phyloP scores from a whole-genome alignment of 2,888 invertebrate species.

The Euplagia quadripunctaria region DNA sequence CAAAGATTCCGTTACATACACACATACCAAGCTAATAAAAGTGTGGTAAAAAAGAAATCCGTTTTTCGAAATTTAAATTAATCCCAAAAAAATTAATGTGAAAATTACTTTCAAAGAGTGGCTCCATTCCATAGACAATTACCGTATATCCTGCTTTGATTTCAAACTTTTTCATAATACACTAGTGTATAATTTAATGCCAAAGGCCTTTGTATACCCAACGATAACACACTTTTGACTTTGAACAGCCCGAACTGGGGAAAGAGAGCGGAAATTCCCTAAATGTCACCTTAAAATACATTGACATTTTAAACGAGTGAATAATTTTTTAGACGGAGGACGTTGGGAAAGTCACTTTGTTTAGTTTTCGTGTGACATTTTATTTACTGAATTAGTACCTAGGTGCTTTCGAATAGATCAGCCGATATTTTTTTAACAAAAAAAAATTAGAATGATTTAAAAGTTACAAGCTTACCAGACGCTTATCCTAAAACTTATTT shows the following conservation, averaged over 20 bases:
- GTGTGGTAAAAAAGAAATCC: no score
- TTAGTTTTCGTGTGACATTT: neutral
- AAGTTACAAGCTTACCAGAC: no score
- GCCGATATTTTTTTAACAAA: no score
- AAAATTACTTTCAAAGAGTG: no score
- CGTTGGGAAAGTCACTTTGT: neutral
- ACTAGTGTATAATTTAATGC: conserved; percentile 1
- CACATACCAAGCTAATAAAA: no score
- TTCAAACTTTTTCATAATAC: neutral
- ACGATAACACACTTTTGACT: conserved; percentile 34
- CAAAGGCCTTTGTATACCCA: conserved; percentile 13
- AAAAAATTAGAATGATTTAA: no score
- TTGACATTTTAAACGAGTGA: conserved; percentile 8
- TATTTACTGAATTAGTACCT: neutral
- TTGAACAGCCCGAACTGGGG: conserved; percentile 14
- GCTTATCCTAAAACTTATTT: neutral
- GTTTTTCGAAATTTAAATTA: no score
- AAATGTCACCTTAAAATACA: conserved; percentile 52
- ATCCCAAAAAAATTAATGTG: no score
- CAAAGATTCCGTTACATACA: no score
- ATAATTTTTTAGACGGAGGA: conserved; percentile 7
- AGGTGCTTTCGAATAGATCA: no score
- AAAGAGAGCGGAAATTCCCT: conserved; percentile 29
- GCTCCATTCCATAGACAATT: neutral
- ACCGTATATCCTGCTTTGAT: neutral